Conservation (phyloP, 1,140 invertebrate species). For the Pomacea maculata region DNA sequence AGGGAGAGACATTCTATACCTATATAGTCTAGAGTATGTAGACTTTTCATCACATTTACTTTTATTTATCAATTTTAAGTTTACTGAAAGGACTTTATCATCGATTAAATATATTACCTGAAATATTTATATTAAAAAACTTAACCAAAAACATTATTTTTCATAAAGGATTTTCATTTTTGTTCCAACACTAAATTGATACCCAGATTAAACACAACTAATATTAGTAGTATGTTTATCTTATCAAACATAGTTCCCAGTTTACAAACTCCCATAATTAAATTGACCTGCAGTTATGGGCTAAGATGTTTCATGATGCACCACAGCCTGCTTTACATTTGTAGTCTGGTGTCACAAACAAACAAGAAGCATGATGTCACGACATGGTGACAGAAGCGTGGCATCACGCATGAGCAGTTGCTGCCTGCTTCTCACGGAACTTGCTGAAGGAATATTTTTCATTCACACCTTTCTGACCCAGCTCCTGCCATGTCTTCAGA, state of each 20-base stretch:
- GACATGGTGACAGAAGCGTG: constrained; percentile 18
- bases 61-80: not conserved
- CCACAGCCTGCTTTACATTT: not conserved
- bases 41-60: not conserved
- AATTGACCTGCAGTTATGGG: not conserved
- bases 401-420: constrained; percentile 18
- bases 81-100: not conserved
- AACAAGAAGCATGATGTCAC: constrained; percentile 6
- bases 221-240: too few relatives aligned
- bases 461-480: constrained; percentile 60
- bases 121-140: too few relatives aligned
- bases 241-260: too few relatives aligned
- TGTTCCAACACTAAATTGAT: too few relatives aligned
- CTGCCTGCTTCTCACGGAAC: constrained; percentile 45
- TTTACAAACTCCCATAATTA: too few relatives aligned
- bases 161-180: too few relatives aligned
- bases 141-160: too few relatives aligned
- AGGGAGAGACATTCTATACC: too few relatives aligned
- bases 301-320: constrained; percentile 3
- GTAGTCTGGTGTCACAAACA: not conserved
- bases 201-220: too few relatives aligned
- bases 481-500: constrained; percentile 58
- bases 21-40: too few relatives aligned
- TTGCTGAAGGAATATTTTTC: constrained; percentile 62
- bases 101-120: too few relatives aligned